Percentiles rank a stretch among this genome's conserved stretches.
These are phyloP conservation scores for Ceriagrion tenellum DNA, from an alignment of 2,888 invertebrate genomes.

Conservation along the genomic window DNA sequence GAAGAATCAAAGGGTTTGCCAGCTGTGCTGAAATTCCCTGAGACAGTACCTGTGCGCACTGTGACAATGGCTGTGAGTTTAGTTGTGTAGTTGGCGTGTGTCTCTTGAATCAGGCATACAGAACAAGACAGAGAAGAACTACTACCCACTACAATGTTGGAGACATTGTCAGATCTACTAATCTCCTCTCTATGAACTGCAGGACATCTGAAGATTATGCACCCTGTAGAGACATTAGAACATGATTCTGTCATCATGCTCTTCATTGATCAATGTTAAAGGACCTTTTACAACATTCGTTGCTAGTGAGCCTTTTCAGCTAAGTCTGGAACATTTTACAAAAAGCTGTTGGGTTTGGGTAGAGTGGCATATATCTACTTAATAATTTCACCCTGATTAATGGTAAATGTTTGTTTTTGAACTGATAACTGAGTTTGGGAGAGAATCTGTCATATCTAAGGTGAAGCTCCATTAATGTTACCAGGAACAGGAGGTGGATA, in stretches of 20 bases:
- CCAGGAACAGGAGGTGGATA: too few relatives aligned
- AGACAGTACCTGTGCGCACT: constrained; percentile 34
- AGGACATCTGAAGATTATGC: not conserved
- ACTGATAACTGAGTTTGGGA: too few relatives aligned
- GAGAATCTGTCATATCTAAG: too few relatives aligned
- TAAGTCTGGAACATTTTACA: not conserved
- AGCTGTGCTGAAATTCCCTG: constrained; percentile 48
- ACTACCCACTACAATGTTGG: not conserved
- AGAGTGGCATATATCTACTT: too few relatives aligned
- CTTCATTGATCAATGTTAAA: not conserved
- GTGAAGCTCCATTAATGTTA: too few relatives aligned
- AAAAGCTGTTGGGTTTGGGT: too few relatives aligned
- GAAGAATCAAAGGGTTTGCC: constrained; percentile 49
- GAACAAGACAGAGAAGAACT: not conserved
- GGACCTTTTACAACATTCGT: not conserved
- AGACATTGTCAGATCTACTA: not conserved
- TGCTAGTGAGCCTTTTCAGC: not conserved
- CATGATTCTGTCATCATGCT: not conserved
- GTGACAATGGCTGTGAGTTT: constrained; percentile 46
- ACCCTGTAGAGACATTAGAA: not conserved
- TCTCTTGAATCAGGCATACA: not conserved
- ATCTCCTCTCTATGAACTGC: not conserved
- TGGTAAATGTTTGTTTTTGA: too few relatives aligned
- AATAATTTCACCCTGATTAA: too few relatives aligned
- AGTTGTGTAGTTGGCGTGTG: constrained; percentile 9